Conservation (phyloP, 2,888 invertebrate genomes). For the Eristalinus aeneus region DNA sequence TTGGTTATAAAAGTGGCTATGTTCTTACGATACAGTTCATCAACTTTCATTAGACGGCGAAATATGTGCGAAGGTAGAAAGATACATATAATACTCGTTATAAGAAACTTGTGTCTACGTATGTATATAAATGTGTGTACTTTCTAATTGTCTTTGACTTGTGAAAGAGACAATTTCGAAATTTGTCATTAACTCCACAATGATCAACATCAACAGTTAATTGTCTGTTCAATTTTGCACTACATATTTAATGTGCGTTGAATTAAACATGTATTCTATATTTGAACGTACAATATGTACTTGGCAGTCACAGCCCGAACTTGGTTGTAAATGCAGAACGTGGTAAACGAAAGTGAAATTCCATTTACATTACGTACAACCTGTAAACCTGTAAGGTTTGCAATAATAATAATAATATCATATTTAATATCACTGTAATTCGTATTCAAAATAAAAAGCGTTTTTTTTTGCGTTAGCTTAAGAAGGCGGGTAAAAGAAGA, state of each 20-base stretch:
- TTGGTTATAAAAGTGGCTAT: neutral
- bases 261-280: constrained; percentile 15
- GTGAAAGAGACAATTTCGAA: constrained; percentile 49
- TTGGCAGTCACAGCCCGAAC: constrained; percentile 3
- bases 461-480: too few species aligned
- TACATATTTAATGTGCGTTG: constrained; percentile 40
- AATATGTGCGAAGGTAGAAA: neutral
- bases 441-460: neutral
- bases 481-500: too few species aligned
- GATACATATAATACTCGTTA: neutral
- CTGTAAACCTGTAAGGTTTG: constrained; percentile 34
- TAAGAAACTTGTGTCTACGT: neutral
- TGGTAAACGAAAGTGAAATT: constrained; percentile 63
- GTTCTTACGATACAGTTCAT: constrained; percentile 23
- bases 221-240: constrained; percentile 40
- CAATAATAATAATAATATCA: neutral
- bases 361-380: constrained; percentile 12
- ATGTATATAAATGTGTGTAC: constrained; percentile 23
- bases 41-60: constrained; percentile 30
- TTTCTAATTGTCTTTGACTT: constrained; percentile 45
- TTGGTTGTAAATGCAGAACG: constrained; percentile 50
- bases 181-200: constrained; percentile 47
- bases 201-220: constrained; percentile 32
- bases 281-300: neutral
- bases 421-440: neutral